Percentiles rank a stretch among this genome's conserved stretches.
Evolutionary conservation across 2,797 vertebrate genomes (phyloP).

Genomic region (Anomalospiza imberbis): DNA sequence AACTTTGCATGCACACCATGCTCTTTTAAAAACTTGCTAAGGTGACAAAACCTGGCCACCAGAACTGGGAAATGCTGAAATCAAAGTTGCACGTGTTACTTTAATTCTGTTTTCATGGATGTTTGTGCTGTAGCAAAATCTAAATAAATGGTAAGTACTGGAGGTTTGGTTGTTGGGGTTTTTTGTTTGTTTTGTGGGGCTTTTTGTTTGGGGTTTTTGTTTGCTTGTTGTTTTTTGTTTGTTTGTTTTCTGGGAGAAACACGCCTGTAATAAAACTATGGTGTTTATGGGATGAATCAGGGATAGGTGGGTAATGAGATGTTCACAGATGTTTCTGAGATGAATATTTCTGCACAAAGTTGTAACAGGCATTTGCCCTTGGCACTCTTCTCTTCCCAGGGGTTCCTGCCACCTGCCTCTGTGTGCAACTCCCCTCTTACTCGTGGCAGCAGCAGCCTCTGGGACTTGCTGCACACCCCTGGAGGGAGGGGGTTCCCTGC

Average conservation of each 20-base stretch:
- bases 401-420: background rate
- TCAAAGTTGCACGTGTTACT: fast-evolving
- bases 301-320: background rate
- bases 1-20: background rate
- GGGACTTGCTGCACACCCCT: background rate
- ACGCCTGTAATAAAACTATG: background rate
- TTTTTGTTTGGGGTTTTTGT: no score
- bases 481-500: background rate
- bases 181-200: background rate
- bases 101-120: background rate
- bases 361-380: background rate
- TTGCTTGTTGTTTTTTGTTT: no score
- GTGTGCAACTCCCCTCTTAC: background rate
- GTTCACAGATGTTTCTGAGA: background rate
- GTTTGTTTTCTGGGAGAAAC: background rate
- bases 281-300: background rate
- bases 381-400: background rate
- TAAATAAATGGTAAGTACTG: background rate
- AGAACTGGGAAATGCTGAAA: background rate
- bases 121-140: background rate
- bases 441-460: background rate
- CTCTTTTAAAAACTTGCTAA: background rate
- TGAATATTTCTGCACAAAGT: background rate
- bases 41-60: background rate
- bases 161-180: background rate